These are phyloP conservation scores for Parapristionchus giblindavisi DNA, from an alignment of 2,888 invertebrate species.

Conservation along the genomic window DNA sequence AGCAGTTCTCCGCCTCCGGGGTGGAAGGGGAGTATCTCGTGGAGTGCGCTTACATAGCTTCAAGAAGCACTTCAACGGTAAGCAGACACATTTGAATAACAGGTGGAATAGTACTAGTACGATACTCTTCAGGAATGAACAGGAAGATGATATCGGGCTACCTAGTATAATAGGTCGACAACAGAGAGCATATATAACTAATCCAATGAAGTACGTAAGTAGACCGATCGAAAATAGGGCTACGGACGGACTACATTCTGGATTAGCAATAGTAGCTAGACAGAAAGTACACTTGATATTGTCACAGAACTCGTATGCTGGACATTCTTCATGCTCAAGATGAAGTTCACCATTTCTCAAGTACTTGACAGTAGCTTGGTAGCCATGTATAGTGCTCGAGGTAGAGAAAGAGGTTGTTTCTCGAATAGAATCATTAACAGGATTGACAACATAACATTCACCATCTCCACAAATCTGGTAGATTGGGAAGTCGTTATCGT, in stretches of 20 bases:
- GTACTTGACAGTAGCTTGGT: neutral
- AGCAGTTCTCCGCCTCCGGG: too few relatives aligned
- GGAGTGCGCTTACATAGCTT: too few relatives aligned
- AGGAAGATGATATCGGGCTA: too few relatives aligned
- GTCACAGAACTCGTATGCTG: neutral
- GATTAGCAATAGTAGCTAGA: neutral
- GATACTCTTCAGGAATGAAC: too few relatives aligned
- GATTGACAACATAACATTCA: neutral
- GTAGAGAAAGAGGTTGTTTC: neutral
- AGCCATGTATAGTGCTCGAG: neutral
- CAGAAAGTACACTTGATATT: neutral
- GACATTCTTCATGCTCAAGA: neutral
- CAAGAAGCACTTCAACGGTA: too few relatives aligned
- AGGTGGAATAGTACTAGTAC: too few relatives aligned
- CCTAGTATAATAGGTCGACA: too few relatives aligned
- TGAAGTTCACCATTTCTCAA: neutral
- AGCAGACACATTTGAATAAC: too few relatives aligned
- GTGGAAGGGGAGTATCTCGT: too few relatives aligned
- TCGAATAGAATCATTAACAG: neutral
- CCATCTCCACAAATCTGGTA: slow-evolving; percentile 16
- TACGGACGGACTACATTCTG: slow-evolving; percentile 12
- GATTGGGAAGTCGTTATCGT: neutral
- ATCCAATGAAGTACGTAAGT: too few relatives aligned
- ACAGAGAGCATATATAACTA: too few relatives aligned
- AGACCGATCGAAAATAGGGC: too few relatives aligned